A percentile compares a stretch with the other conserved stretches of the same genome.
phyloP scores from a whole-genome alignment of 2,113 vertebrate species.

The Camelus bactrianus region DNA sequence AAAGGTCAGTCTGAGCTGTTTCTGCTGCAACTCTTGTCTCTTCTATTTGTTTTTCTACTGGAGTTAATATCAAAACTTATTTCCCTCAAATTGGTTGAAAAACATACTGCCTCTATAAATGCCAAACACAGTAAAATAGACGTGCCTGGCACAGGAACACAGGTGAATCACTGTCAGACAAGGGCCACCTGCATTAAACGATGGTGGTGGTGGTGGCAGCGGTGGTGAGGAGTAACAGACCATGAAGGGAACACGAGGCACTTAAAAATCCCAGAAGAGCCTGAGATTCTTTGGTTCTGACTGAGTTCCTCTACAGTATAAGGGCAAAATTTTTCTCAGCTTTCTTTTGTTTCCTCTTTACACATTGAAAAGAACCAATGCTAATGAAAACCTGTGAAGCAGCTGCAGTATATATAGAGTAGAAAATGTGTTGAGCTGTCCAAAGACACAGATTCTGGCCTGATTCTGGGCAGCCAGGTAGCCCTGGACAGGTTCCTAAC shows the following conservation, averaged over 20 bases:
- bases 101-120: slow-evolving; percentile 7
- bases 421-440: neutral
- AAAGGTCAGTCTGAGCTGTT: neutral
- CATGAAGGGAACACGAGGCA: neutral
- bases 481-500: neutral
- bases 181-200: neutral
- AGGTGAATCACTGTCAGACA: neutral
- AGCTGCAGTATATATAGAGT: neutral
- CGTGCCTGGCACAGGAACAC: neutral
- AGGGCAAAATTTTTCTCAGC: neutral
- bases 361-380: neutral
- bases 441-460: neutral
- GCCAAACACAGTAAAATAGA: neutral
- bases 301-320: neutral
- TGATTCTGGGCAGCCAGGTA: neutral
- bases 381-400: slow-evolving; percentile 29
- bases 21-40: neutral
- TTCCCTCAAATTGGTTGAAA: neutral
- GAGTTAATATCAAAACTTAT: slow-evolving; percentile 14
- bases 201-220: no score
- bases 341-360: slow-evolving; percentile 52
- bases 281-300: neutral
- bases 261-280: neutral
- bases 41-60: neutral
- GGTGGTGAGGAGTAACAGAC: neutral